These are phyloP conservation scores for Periophthalmus magnuspinnatus DNA, from an alignment of 2,797 vertebrate genomes.

Conservation along the genomic window DNA sequence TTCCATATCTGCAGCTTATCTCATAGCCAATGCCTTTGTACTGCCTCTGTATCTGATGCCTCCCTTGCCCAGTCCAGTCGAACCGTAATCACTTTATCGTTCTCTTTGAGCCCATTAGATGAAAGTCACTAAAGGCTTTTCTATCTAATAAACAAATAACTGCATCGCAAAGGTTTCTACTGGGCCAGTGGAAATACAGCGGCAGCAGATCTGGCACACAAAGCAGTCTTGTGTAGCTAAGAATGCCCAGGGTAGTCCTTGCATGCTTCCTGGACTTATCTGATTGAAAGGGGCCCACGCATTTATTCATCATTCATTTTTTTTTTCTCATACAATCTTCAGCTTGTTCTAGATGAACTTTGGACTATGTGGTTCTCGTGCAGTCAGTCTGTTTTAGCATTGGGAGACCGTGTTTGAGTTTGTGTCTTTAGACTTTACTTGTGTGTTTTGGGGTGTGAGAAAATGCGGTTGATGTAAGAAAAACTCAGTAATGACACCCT, in stretches of 20 bases:
- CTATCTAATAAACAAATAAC: slow-evolving; percentile 46
- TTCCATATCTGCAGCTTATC: slow-evolving; percentile 1
- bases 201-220: slow-evolving; percentile 52
- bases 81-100: slow-evolving; percentile 52
- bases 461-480: slow-evolving; percentile 63
- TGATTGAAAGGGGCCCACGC: slow-evolving; percentile 61
- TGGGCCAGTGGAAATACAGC: slow-evolving; percentile 21
- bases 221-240: slow-evolving; percentile 61
- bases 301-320: slow-evolving; percentile 47
- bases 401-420: slow-evolving; percentile 5
- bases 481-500: slow-evolving; percentile 56
- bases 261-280: slow-evolving; percentile 66
- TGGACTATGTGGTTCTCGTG: slow-evolving; percentile 18
- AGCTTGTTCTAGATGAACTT: slow-evolving; percentile 25
- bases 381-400: slow-evolving; percentile 22
- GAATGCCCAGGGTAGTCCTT: slow-evolving; percentile 62
- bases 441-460: slow-evolving; percentile 62
- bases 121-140: slow-evolving; percentile 41
- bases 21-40: not conserved
- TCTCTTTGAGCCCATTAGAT: slow-evolving; percentile 51
- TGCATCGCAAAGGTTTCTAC: slow-evolving; percentile 23
- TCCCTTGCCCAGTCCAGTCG: slow-evolving; percentile 16
- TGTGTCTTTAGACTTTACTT: no score
- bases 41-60: slow-evolving; percentile 1
- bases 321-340: slow-evolving; percentile 36